A percentile compares a stretch with the other conserved stretches of the same genome.
These are phyloP conservation scores for Ptychobarbus kaznakovi DNA, from an alignment of 2,797 vertebrate species.

Conservation along the genomic window DNA sequence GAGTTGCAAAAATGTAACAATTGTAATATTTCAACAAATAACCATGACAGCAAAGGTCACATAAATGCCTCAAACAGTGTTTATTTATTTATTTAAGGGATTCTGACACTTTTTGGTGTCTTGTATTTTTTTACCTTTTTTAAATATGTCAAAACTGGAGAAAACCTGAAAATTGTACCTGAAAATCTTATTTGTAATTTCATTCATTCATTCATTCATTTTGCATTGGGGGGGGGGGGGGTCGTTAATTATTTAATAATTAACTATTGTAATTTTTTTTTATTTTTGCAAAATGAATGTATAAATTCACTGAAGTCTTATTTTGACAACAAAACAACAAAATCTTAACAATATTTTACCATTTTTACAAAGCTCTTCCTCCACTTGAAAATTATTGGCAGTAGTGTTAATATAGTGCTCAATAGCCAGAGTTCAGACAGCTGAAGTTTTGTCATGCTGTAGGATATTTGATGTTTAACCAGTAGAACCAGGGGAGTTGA, in stretches of 20 bases:
- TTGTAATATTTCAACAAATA: too few species aligned
- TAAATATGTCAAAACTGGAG: background rate
- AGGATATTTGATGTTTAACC: conserved; percentile 24
- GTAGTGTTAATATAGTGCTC: background rate
- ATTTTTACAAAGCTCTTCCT: conserved; percentile 7
- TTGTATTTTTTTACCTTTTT: background rate
- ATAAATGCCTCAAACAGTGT: background rate
- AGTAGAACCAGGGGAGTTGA: background rate
- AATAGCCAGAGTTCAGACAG: conserved; percentile 17
- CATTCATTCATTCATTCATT: too few species aligned
- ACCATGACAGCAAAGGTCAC: background rate
- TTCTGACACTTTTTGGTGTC: background rate
- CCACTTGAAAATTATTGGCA: background rate
- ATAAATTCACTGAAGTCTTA: background rate
- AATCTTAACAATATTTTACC: background rate
- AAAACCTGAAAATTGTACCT: background rate
- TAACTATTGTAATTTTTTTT: background rate
- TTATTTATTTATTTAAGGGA: background rate
- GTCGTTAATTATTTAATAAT: background rate
- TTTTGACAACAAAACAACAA: background rate
- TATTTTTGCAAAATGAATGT: background rate
- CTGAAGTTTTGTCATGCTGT: background rate
- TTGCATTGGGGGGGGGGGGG: background rate
- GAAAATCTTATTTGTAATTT: too few species aligned
- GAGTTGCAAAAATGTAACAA: background rate